phyloP scores from a whole-genome alignment of 1,140 invertebrate species.

The Protaetia brevitarsis region DNA sequence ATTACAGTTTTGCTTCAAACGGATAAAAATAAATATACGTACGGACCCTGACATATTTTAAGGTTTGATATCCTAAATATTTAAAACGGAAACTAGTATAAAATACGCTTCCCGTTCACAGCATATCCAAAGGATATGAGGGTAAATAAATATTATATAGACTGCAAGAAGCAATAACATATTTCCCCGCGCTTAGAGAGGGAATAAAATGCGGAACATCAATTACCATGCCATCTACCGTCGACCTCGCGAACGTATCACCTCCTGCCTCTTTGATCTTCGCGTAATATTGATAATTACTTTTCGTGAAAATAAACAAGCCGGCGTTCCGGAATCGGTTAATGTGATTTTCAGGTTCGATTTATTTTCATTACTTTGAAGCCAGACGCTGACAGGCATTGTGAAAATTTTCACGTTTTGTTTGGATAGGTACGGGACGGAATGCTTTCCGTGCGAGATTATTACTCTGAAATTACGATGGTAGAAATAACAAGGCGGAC shows the following conservation, averaged over 20 bases:
- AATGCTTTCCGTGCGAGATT: not conserved
- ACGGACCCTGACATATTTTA: too few species aligned
- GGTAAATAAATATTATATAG: too few species aligned
- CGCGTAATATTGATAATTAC: slow-evolving; percentile 16
- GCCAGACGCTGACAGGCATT: slow-evolving; percentile 14
- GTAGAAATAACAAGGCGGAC: slow-evolving; percentile 5
- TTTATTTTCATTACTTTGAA: slow-evolving; percentile 19
- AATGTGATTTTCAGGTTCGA: slow-evolving; percentile 14
- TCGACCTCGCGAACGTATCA: not conserved
- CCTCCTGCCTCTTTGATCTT: not conserved
- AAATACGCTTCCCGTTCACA: too few species aligned
- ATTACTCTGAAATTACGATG: slow-evolving; percentile 4
- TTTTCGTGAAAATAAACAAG: slow-evolving; percentile 12
- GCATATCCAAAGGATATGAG: too few species aligned
- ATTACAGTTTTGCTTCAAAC: too few species aligned
- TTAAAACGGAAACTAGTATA: too few species aligned
- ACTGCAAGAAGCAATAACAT: too few species aligned
- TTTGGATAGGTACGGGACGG: slow-evolving; percentile 2
- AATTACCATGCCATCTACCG: slow-evolving; percentile 2
- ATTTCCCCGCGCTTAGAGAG: too few species aligned
- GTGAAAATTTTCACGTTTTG: slow-evolving; percentile 18
- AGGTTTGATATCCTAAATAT: too few species aligned
- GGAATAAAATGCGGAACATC: not conserved
- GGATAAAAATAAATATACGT: too few species aligned
- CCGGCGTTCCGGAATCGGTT: not conserved